Conservation (phyloP, 2,113 vertebrate genomes). For the Tragelaphus scriptus region DNA sequence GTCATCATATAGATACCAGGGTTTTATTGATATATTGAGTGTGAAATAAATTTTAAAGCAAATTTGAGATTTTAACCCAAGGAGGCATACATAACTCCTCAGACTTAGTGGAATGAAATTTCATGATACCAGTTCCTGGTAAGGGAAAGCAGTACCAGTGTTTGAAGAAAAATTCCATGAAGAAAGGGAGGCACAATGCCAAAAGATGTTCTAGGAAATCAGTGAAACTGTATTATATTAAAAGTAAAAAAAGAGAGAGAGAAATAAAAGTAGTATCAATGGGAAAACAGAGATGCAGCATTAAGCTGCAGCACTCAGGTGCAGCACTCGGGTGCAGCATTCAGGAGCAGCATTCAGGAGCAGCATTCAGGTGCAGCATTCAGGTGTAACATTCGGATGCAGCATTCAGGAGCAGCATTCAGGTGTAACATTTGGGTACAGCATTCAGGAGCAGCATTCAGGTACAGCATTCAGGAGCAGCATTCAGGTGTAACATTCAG, state of each 20-base stretch:
- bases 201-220: neutral
- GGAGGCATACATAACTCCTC: neutral
- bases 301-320: neutral
- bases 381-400: no score
- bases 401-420: neutral
- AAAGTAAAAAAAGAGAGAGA: neutral
- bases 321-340: no score
- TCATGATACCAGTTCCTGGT: neutral
- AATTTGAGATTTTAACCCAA: constrained; percentile 2
- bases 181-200: neutral
- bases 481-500: neutral
- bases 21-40: neutral
- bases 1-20: neutral
- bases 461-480: neutral
- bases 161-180: neutral
- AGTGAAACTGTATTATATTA: neutral
- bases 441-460: neutral
- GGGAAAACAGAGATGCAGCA: neutral
- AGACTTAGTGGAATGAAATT: neutral
- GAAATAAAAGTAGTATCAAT: neutral
- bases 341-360: neutral
- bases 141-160: neutral
- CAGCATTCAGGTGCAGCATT: neutral
- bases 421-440: no score
- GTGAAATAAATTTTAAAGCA: constrained; percentile 1